A percentile compares a stretch with the other conserved stretches of the same genome.
These are phyloP conservation scores for Theocolax elegans DNA, from an alignment of 1,140 invertebrate species.

Conservation along the genomic window DNA sequence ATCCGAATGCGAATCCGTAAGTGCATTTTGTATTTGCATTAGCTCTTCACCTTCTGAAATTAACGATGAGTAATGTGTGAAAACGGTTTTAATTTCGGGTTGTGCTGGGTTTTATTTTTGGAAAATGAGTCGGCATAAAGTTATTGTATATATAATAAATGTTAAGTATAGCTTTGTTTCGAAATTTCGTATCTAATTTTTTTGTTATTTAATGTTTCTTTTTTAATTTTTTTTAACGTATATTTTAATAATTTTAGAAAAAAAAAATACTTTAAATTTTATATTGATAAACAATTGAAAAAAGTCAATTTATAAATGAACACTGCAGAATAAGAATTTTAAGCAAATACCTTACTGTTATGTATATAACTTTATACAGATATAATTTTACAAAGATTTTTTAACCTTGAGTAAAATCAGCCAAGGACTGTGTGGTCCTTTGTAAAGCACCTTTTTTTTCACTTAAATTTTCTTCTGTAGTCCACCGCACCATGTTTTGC, in stretches of 20 bases:
- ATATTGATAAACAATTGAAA: neutral
- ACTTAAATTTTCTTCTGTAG: slow-evolving; percentile 65
- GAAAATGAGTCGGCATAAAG: slow-evolving; percentile 29
- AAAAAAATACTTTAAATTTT: neutral
- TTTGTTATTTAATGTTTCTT: neutral
- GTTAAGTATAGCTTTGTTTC: too few relatives aligned
- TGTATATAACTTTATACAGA: slow-evolving; percentile 4
- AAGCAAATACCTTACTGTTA: too few relatives aligned
- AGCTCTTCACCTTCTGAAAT: slow-evolving; percentile 56
- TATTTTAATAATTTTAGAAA: too few relatives aligned
- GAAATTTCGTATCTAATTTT: neutral
- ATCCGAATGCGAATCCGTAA: slow-evolving; percentile 64
- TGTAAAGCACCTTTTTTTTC: slow-evolving; percentile 57
- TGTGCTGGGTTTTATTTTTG: slow-evolving; percentile 34
- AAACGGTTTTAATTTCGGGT: neutral
- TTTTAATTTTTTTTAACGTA: neutral
- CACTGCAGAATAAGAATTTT: too few relatives aligned
- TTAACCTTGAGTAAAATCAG: slow-evolving; percentile 62
- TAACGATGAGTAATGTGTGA: neutral
- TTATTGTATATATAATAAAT: slow-evolving; percentile 5
- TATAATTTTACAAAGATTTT: slow-evolving; percentile 31
- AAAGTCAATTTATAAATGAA: neutral
- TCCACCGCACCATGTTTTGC: slow-evolving; percentile 59
- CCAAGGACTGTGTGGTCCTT: slow-evolving; percentile 63
- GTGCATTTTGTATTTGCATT: slow-evolving; percentile 53